Percentiles rank a stretch among this genome's conserved stretches.
Evolutionary conservation across 1,140 invertebrate species (phyloP).

Genomic region (Proales similis): DNA sequence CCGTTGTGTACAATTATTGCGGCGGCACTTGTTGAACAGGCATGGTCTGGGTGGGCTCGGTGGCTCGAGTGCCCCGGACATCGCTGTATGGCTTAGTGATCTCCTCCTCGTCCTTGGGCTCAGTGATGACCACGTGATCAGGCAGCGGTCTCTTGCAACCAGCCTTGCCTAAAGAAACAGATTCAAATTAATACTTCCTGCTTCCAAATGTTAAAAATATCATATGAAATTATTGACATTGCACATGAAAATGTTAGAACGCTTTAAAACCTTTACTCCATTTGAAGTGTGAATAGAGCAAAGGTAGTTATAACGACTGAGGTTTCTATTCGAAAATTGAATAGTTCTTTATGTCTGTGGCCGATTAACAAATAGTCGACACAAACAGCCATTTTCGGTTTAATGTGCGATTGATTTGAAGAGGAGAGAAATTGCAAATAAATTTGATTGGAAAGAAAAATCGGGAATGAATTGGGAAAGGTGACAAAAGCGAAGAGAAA

Average conservation of each 20-base stretch:
- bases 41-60: neutral
- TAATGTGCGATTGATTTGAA: neutral
- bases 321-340: slow-evolving; percentile 11
- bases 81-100: slow-evolving; percentile 51
- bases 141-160: slow-evolving; percentile 93
- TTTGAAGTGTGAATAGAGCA: neutral
- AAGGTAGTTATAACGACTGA: slow-evolving; percentile 28
- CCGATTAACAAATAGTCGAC: too few relatives aligned
- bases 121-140: slow-evolving; percentile 86
- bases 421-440: slow-evolving; percentile 2
- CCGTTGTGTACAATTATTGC: too few relatives aligned
- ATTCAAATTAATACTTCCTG: too few relatives aligned
- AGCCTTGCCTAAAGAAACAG: slow-evolving; percentile 69
- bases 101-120: slow-evolving; percentile 68
- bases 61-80: slow-evolving; percentile 44
- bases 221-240: neutral
- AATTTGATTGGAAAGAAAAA: neutral
- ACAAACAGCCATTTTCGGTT: too few relatives aligned
- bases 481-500: too few relatives aligned
- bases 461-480: too few relatives aligned
- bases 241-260: slow-evolving; percentile 3
- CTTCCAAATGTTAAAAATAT: neutral
- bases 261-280: slow-evolving; percentile 22
- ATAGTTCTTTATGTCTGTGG: too few relatives aligned
- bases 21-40: slow-evolving; percentile 10